A percentile compares a stretch with the other conserved stretches of the same genome.
phyloP scores from a whole-genome alignment of 2,113 vertebrate species.

The Zeus faber region DNA sequence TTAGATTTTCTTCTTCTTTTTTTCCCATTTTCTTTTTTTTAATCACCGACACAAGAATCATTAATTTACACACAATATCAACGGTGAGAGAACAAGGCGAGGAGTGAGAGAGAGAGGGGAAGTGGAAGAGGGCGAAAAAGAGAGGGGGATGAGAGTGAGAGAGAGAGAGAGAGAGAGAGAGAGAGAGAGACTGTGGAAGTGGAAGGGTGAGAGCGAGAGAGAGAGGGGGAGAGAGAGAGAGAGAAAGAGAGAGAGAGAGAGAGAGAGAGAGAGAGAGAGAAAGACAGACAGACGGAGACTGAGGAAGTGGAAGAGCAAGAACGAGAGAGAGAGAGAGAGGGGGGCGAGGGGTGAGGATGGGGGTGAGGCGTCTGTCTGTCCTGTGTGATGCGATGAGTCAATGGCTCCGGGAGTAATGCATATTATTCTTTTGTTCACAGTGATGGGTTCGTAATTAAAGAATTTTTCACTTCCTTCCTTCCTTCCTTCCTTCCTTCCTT shows the following conservation, averaged over 20 bases:
- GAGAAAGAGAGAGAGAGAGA: neutral
- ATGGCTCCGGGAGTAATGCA: conserved; percentile 83
- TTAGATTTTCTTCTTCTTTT: conserved; percentile 61
- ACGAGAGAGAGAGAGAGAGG: conserved; percentile 23
- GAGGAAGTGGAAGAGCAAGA: neutral
- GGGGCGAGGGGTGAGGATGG: conserved; percentile 28
- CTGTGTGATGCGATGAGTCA: conserved; percentile 66
- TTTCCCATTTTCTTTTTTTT: conserved; percentile 31
- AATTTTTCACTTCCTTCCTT: too few relatives aligned
- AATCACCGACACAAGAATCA: conserved; percentile 51
- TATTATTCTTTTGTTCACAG: conserved; percentile 80
- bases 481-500: conserved; percentile 60
- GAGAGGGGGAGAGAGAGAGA: neutral
- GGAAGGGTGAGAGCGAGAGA: neutral
- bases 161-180: neutral
- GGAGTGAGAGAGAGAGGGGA: neutral
- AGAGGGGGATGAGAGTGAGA: conserved; percentile 4
- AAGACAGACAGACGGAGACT: neutral
- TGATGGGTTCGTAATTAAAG: conserved; percentile 83
- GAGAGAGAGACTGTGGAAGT: conserved; percentile 6
- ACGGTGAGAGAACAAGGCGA: conserved; percentile 33
- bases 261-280: conserved; percentile 7
- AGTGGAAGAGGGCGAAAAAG: neutral
- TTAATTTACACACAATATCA: conserved; percentile 57
- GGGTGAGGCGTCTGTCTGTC: conserved; percentile 11